Evolutionary conservation across 2,888 invertebrate species (phyloP).

Genomic region (Tipula vernalis): DNA sequence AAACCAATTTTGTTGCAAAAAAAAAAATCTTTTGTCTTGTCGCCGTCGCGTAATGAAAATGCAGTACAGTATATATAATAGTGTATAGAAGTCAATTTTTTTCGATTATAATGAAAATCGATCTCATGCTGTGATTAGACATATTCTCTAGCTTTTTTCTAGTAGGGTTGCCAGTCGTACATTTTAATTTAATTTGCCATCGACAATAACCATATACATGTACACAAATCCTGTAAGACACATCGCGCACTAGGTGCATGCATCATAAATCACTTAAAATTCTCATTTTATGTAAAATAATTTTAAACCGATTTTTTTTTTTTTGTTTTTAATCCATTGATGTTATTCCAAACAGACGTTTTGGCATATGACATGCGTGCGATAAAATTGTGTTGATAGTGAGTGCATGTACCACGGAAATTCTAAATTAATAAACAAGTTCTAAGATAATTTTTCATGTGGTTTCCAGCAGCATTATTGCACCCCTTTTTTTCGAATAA

Average conservation of each 20-base stretch:
- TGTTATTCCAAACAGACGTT: conserved; percentile 7
- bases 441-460: background rate
- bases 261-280: background rate
- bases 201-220: background rate
- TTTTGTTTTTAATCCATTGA: background rate
- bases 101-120: background rate
- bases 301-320: background rate
- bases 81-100: background rate
- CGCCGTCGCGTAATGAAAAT: background rate
- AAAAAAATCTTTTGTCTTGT: background rate
- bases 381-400: background rate
- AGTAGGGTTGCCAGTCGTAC: background rate
- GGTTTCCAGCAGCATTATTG: background rate
- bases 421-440: background rate
- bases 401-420: background rate
- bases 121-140: background rate
- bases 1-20: background rate
- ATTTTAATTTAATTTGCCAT: background rate
- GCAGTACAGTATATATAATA: background rate
- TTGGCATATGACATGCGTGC: conserved; percentile 7
- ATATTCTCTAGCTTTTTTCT: background rate
- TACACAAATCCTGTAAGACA: background rate
- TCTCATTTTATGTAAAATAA: background rate
- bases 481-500: background rate
- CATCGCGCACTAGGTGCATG: background rate